Evolutionary conservation across 2,888 invertebrate species (phyloP).

Genomic region (Cephus spinipes): DNA sequence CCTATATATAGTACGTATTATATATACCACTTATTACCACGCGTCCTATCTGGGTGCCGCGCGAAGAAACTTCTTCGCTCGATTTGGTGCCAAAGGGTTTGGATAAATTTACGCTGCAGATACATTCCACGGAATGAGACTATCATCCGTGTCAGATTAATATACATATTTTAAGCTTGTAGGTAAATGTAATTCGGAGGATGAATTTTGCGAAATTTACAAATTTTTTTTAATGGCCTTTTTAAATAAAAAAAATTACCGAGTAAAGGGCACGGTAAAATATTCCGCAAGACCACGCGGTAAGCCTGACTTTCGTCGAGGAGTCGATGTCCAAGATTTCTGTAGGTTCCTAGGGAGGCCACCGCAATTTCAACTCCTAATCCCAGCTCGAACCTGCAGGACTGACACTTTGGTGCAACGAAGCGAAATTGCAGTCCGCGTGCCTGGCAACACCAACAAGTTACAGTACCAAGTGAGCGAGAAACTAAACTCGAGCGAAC

Average conservation of each 20-base stretch:
- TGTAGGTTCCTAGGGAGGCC: background rate
- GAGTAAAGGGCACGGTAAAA: background rate
- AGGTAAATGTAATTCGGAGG: background rate
- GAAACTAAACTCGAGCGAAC: constrained; percentile 41
- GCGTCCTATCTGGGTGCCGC: no score
- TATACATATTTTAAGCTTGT: background rate
- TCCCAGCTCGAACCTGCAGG: background rate
- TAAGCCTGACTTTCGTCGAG: background rate
- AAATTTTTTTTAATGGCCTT: background rate
- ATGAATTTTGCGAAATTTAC: background rate
- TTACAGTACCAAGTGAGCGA: constrained; percentile 27
- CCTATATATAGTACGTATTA: background rate
- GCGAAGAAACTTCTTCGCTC: background rate
- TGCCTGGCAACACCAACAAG: constrained; percentile 27
- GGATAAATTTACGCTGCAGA: background rate
- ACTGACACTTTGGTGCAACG: background rate
- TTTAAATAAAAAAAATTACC: background rate
- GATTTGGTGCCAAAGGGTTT: background rate
- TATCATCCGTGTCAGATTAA: background rate
- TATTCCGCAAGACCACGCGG: background rate
- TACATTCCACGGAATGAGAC: background rate
- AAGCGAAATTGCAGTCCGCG: constrained; percentile 1
- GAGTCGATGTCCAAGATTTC: background rate
- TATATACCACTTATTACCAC: background rate
- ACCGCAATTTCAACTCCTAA: background rate